Evolutionary conservation across 2,113 vertebrate genomes (phyloP).

Genomic region (Ginglymostoma cirratum): DNA sequence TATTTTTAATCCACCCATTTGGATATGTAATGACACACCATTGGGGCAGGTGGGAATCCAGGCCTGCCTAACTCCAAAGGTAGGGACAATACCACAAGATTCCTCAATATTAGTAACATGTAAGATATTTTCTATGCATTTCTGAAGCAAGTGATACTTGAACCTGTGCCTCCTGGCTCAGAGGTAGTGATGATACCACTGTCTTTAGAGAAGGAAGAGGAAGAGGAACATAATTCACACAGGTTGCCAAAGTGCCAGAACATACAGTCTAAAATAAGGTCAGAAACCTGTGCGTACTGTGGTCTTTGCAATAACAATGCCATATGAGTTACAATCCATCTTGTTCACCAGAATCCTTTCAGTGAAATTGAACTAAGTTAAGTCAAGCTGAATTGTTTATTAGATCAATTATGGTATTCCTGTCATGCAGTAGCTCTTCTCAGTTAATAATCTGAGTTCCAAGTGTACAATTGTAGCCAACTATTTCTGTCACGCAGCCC

Average conservation of each 20-base stretch:
- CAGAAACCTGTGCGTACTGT: not conserved
- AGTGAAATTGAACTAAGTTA: conserved; percentile 3
- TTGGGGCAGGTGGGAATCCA: no score
- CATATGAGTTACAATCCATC: not conserved
- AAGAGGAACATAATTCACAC: not conserved
- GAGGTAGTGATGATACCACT: no score
- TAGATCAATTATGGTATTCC: not conserved
- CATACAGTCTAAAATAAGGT: not conserved
- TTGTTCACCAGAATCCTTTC: not conserved
- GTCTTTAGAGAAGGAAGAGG: not conserved
- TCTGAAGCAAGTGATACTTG: no score
- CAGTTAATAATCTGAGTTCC: not conserved
- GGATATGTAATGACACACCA: no score
- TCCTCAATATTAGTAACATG: not conserved
- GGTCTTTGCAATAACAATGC: not conserved
- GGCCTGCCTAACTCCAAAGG: no score
- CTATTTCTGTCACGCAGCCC: not conserved
- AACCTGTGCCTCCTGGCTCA: no score
- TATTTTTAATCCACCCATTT: no score
- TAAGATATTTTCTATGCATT: not conserved
- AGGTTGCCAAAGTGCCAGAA: not conserved
- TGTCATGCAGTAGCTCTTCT: not conserved
- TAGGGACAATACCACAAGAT: not conserved
- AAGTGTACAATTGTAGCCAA: not conserved
- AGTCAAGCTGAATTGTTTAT: not conserved